Base-by-base conservation (phyloP, 2,113 vertebrate genomes). In the Plecotus auritus region DNA sequence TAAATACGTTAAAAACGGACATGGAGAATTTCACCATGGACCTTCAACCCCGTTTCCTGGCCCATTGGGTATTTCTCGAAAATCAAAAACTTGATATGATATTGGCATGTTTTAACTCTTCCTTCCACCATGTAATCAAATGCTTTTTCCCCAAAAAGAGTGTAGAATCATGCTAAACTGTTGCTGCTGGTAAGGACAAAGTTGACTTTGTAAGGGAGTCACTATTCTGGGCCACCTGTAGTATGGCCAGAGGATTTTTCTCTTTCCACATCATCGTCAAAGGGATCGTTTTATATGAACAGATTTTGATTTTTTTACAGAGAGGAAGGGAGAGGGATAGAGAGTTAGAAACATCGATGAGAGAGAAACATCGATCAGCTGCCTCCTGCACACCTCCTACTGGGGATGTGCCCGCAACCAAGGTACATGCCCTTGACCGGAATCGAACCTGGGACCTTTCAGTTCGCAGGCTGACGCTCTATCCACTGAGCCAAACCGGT, bases 81-180 rank as follows among this genome's bases (percentile, higher is more conserved):
- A 64, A 35, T 61, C 23, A 42, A 37, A 76, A n/a, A 45, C 9
- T 23, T 6, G 18, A 32, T 32, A 20, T 5, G n/a, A 61, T 78
- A 40, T 5, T 40, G 0, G 54, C 18, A 2, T 13, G 2, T 23
- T 59, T 54, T 17, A 45, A 18, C 8, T 72, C 11, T 70, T 72
- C 6, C 18, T 2, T 35, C 49, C 13, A 11, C 9, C 6, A 11
- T 16, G 35, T n/a, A 32, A 4, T n/a, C 72, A 61, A 51, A 90
- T 30, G 2, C 4, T 47, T 47, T 40, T 37, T 9, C 30, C 2
- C 2, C 5, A 6, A 8, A 23, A 61, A 18, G 16, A 94, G 13
- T 1, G 14, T 7, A 1, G 1, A 7, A 35, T 22, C 40, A 7
- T 26, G 3, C 7, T 35, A 18, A 8, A 5, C 26, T 23, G 1